Evolutionary conservation across 2,888 invertebrate species (phyloP).

Genomic region (Meiosimyza platycephala): DNA sequence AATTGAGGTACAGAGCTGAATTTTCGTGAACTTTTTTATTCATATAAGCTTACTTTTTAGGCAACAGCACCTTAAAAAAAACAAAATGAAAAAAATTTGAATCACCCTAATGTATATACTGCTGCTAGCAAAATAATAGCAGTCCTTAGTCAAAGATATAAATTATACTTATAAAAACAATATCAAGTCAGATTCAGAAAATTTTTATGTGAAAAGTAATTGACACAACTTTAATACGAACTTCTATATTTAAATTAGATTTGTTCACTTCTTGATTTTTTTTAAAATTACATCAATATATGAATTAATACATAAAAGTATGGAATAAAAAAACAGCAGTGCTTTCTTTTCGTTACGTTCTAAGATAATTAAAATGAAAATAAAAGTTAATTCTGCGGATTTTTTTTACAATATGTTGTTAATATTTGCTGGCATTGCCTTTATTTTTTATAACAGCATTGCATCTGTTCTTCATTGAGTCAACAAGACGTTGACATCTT

Average conservation of each 20-base stretch:
- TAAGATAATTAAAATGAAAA: neutral
- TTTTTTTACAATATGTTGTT: neutral
- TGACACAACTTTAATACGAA: slow-evolving; percentile 6
- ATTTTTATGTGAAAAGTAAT: slow-evolving; percentile 2
- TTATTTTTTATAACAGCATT: slow-evolving; percentile 14
- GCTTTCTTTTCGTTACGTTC: neutral
- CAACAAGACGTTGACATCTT: slow-evolving; percentile 35
- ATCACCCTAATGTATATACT: too few relatives aligned
- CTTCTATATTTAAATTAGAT: neutral
- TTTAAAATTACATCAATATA: neutral
- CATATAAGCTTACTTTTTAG: too few relatives aligned
- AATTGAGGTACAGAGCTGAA: too few relatives aligned
- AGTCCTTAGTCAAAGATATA: neutral
- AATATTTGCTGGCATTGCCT: neutral
- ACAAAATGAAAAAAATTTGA: too few relatives aligned
- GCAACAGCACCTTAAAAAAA: too few relatives aligned
- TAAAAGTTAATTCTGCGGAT: neutral
- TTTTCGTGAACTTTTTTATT: too few relatives aligned
- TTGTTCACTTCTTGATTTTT: neutral
- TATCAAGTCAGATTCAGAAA: neutral
- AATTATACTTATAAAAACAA: neutral
- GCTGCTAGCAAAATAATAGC: slow-evolving; percentile 4
- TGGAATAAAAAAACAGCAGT: neutral
- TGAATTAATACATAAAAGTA: neutral
- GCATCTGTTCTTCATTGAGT: slow-evolving; percentile 22